A percentile compares a stretch with the other conserved stretches of the same genome.
phyloP scores from a whole-genome alignment of 2,797 vertebrate species.

The Pseudochirops corinnae region DNA sequence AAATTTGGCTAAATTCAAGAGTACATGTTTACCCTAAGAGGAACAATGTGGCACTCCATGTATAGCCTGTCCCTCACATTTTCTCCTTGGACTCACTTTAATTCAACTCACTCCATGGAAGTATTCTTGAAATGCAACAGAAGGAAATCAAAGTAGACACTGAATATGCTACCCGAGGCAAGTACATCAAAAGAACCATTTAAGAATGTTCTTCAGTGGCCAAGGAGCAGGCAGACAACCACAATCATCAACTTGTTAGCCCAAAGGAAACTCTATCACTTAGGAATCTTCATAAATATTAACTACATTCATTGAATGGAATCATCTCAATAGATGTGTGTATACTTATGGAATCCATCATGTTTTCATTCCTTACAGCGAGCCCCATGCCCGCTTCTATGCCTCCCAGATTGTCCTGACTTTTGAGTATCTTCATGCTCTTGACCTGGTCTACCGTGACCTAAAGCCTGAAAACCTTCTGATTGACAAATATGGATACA shows the following conservation, averaged over 20 bases:
- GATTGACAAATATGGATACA: conserved; percentile 99
- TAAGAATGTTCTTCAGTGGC: conserved; percentile 34
- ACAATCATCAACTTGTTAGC: not conserved
- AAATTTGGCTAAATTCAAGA: conserved; percentile 55
- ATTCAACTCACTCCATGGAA: not conserved
- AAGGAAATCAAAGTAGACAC: not conserved
- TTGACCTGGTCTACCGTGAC: conserved; percentile 99
- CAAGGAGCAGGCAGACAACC: not conserved
- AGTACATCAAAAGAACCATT: conserved; percentile 50
- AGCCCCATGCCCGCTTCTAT: conserved; percentile 98
- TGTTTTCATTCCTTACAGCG: conserved; percentile 88
- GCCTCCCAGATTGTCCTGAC: conserved; percentile 99
- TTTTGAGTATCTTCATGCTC: conserved; percentile 99
- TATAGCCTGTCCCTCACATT: not conserved
- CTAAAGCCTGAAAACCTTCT: conserved; percentile 99
- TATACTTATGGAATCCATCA: conserved; percentile 59
- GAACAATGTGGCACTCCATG: not conserved
- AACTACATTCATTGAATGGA: not conserved
- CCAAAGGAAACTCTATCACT: not conserved
- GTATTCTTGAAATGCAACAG: not conserved
- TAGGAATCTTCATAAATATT: not conserved
- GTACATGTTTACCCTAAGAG: conserved; percentile 38
- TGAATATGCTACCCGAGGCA: not conserved
- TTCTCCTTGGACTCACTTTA: conserved; percentile 21
- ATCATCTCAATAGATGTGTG: not conserved